Conservation (phyloP, 2,797 vertebrate genomes). For the Periophthalmus magnuspinnatus region DNA sequence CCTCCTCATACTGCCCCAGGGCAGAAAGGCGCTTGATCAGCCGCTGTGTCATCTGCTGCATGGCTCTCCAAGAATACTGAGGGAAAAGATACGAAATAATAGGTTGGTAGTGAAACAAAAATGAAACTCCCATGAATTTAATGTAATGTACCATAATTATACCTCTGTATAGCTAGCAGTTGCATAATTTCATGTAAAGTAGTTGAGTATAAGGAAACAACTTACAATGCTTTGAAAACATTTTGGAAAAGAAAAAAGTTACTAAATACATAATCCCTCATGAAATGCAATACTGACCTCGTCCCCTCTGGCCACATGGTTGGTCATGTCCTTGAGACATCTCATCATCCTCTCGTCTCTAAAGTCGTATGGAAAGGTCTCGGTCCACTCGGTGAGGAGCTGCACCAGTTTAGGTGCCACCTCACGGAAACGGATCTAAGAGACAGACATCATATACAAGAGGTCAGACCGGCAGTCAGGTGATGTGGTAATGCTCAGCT, state of each 20-base stretch:
- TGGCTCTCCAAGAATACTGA: constrained; percentile 88
- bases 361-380: constrained; percentile 97
- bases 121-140: background rate
- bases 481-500: background rate
- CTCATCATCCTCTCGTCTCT: constrained; percentile 97
- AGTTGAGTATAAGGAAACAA: no score
- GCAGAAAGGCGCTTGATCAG: constrained; percentile 87
- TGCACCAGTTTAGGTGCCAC: constrained; percentile 94
- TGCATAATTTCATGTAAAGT: no score
- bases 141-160: background rate
- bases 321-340: constrained; percentile 91
- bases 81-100: background rate
- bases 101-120: background rate
- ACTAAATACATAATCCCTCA: no score
- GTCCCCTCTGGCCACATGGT: constrained; percentile 86
- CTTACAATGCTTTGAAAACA: no score
- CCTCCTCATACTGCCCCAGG: constrained; percentile 86
- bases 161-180: background rate
- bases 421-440: constrained; percentile 86
- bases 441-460: background rate
- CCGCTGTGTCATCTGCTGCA: constrained; percentile 93
- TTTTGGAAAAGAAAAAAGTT: no score
- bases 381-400: constrained; percentile 93
- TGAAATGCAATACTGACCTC: constrained; percentile 83
- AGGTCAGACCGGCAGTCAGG: constrained; percentile 2